Evolutionary conservation across 1,140 invertebrate species (phyloP).

Genomic region (Drosophila insularis): DNA sequence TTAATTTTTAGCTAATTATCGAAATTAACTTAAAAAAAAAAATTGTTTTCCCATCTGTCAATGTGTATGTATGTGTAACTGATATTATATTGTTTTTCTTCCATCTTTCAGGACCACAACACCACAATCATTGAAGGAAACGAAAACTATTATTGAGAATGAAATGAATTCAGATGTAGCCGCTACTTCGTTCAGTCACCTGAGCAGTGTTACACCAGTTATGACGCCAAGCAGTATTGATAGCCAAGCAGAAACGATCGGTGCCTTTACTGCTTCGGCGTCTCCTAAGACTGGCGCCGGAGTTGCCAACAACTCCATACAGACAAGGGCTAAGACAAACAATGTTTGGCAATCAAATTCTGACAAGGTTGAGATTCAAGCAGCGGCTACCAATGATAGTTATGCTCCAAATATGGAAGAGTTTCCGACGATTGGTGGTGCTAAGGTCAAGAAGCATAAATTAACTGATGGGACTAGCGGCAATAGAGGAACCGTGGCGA

Average conservation of each 20-base stretch:
- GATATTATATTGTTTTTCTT: no score
- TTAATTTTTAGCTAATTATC: no score
- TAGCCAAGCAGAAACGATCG: not conserved
- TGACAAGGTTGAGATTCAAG: not conserved
- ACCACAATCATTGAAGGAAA: not conserved
- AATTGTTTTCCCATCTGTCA: no score
- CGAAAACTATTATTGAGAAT: not conserved
- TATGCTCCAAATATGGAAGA: slow-evolving; percentile 22
- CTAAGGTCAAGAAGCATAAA: slow-evolving; percentile 20
- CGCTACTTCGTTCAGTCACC: not conserved
- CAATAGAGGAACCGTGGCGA: no score
- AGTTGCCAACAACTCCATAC: not conserved
- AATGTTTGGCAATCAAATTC: not conserved
- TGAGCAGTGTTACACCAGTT: not conserved
- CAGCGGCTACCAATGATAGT: not conserved
- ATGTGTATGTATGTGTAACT: no score
- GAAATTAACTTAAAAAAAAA: no score
- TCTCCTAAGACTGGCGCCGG: not conserved
- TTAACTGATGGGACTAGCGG: not conserved
- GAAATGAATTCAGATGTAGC: no score
- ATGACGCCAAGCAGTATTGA: not conserved
- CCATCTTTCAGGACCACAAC: not conserved
- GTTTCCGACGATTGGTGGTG: slow-evolving; percentile 29
- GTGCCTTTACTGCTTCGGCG: not conserved
- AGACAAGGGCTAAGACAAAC: not conserved